Base-by-base conservation (phyloP, 2,113 vertebrate species). In the Euleptes europaea region DNA sequence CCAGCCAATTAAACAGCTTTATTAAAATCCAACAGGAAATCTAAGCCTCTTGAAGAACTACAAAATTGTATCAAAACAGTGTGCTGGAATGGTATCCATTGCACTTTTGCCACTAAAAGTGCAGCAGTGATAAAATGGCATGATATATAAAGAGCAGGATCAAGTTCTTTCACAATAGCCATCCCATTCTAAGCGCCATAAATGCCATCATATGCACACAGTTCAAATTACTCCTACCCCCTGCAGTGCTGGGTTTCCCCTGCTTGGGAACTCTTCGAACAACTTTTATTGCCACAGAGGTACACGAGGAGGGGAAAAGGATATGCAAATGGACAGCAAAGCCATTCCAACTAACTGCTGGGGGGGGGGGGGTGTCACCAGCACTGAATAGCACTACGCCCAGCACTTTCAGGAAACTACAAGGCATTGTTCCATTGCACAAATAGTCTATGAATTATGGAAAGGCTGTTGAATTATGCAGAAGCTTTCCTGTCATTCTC, bases 401-500 rank as follows among this genome's bases (percentile, higher is more conserved):
- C 65, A 74, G 83, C 1, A 0, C 71, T 88, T 92, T 85, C 0
- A 0, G 88, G 82, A 93, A 95, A 82, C 0, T 0, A 92, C 89
- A 91, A 93, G 88, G 88, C 51, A 86, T 86, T 93, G 88, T 93
- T 93, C 87, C 87, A 92, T 76, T 80, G 84, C 89, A 91, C 90
- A 89, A 93, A 76, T 75, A 86, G 90, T 84, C 82, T 78, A 87
- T 93, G 90, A 92, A 95, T 94, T 91, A 93, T 94, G 91, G 38
- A 94, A 75, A 85, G 2, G 76, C 67, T 63, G 11, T 13, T 95
- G 89, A 93, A 93, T 95, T 90, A 94, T 94, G 91, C 90, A 95
- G 69, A 93, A 93, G 91, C 74, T 88, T 94, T 91, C 93, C 91
- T 90, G 1, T 92, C 78, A 0, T 91, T 71, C 90, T 86, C 82